These are phyloP conservation scores for Ecdyonurus torrentis DNA, from an alignment of 2,888 invertebrate genomes.

Conservation along the genomic window DNA sequence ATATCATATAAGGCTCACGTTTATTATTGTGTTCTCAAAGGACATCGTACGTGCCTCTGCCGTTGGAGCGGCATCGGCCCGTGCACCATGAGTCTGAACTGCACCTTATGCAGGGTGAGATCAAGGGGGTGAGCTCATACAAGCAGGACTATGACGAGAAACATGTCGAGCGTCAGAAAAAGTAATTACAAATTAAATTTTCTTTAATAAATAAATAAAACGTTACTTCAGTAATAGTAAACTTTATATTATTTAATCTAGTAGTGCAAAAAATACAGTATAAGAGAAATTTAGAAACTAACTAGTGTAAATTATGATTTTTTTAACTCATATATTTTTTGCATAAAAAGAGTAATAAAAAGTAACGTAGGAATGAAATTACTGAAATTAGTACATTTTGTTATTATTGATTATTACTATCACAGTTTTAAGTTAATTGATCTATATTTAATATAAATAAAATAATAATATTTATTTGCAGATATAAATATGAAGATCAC, in stretches of 20 bases:
- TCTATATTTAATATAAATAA: too few species aligned
- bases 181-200: conserved; percentile 22
- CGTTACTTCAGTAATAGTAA: not conserved
- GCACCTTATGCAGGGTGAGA: conserved; percentile 22
- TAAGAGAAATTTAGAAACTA: not conserved
- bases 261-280: too few species aligned
- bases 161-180: conserved; percentile 39
- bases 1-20: too few species aligned
- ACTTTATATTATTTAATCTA: not conserved
- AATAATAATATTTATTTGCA: too few species aligned
- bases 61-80: conserved; percentile 4
- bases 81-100: conserved; percentile 10
- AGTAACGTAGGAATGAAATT: too few species aligned
- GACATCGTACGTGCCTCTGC: conserved; percentile 8
- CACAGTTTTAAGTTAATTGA: too few species aligned
- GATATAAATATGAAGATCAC: conserved; percentile 30
- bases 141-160: conserved; percentile 47
- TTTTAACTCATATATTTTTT: not conserved
- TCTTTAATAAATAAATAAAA: not conserved
- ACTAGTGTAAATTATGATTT: not conserved
- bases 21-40: too few species aligned
- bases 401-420: too few species aligned
- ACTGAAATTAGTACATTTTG: too few species aligned
- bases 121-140: conserved; percentile 39
- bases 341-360: too few species aligned